Evolutionary conservation across 2,113 vertebrate genomes (phyloP).

Genomic region (Cricetomys ansorgei): DNA sequence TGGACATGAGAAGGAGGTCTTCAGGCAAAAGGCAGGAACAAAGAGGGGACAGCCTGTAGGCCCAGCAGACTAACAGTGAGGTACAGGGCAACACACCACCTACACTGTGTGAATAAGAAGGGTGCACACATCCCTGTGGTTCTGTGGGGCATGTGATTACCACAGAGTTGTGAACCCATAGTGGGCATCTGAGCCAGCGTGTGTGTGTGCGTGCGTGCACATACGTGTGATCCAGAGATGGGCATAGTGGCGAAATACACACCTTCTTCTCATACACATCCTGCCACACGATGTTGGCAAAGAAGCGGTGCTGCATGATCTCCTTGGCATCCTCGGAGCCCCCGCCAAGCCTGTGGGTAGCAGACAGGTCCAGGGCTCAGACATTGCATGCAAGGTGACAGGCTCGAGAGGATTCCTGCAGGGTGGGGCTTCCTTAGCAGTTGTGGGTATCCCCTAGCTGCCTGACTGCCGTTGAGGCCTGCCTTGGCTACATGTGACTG

Average conservation of each 20-base stretch:
- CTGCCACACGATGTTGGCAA: constrained; percentile 95
- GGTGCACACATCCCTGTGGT: not conserved
- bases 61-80: not conserved
- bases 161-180: not conserved
- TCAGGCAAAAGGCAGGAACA: too few relatives aligned
- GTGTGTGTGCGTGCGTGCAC: not conserved
- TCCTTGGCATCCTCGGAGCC: constrained; percentile 97
- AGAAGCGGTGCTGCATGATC: constrained; percentile 99
- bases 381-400: rapidly evolving
- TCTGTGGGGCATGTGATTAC: not conserved
- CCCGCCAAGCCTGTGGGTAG: constrained; percentile 92
- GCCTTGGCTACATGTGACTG: too few relatives aligned
- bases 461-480: too few relatives aligned
- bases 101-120: not conserved
- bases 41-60: not conserved
- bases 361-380: not conserved
- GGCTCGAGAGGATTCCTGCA: not conserved
- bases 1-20: not conserved
- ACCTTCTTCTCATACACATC: constrained; percentile 99
- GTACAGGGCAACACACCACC: too few relatives aligned
- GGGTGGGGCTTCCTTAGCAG: not conserved
- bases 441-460: not conserved
- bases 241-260: not conserved
- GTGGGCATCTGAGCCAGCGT: not conserved
- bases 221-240: not conserved